These are phyloP conservation scores for Hybos culiciformis DNA, from an alignment of 2,888 invertebrate genomes.

Conservation along the genomic window DNA sequence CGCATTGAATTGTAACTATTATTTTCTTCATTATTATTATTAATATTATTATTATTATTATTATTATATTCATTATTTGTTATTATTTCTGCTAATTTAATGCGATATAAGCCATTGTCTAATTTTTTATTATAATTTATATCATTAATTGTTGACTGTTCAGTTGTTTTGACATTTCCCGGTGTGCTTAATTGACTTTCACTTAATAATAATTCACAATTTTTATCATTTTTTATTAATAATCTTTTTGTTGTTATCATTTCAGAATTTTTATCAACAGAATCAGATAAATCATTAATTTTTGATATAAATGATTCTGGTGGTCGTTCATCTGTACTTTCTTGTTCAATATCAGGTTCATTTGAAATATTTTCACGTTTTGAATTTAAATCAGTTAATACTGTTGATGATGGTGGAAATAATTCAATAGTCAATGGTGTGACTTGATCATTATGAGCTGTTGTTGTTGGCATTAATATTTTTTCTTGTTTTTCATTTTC, in stretches of 20 bases:
- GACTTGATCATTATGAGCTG: too few relatives aligned
- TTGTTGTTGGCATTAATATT: too few relatives aligned
- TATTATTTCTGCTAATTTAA: neutral
- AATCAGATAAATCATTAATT: neutral
- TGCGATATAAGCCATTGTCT: too few relatives aligned
- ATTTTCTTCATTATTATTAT: slow-evolving; percentile 19
- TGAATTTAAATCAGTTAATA: neutral
- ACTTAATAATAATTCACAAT: slow-evolving; percentile 1
- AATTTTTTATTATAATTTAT: too few relatives aligned
- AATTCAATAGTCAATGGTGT: too few relatives aligned
- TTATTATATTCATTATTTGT: slow-evolving; percentile 1
- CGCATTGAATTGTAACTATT: too few relatives aligned
- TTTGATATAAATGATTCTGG: slow-evolving; percentile 11
- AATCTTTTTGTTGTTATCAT: slow-evolving; percentile 3
- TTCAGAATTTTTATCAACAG: neutral
- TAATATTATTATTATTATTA: slow-evolving; percentile 8
- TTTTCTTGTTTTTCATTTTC: too few relatives aligned
- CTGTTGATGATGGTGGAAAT: too few relatives aligned
- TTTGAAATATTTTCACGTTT: slow-evolving; percentile 14
- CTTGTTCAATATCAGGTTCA: slow-evolving; percentile 15
- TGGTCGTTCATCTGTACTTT: slow-evolving; percentile 16
- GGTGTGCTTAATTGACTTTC: neutral
- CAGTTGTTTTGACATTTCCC: neutral
- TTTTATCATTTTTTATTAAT: slow-evolving; percentile 5
- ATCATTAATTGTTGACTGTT: slow-evolving; percentile 3